Base-by-base conservation (phyloP, 92 coral and sea anemone genomes). In the Porites lobata region DNA sequence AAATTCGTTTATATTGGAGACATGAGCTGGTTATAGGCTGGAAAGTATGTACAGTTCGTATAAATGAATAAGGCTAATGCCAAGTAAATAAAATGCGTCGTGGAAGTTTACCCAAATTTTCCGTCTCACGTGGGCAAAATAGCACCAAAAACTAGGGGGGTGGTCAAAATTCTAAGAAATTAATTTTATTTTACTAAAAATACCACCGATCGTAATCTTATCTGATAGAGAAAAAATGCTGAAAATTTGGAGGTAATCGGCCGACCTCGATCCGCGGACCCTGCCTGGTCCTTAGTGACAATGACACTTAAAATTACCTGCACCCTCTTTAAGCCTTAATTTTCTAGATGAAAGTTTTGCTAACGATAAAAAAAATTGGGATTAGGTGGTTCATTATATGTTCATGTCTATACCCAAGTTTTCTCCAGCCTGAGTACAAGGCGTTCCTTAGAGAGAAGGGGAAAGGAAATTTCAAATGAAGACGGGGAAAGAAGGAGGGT, bases 221-320 rank as follows among this genome's bases (percentile, higher is more conserved):
- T 73, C 69, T 22, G 87, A 83, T 73, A 70, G 87, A 70, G 87
- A 72, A 83, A 21, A 83, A 83, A 62, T 43, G 87, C 67, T 57
- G 80, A 83, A 73, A 83, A 43, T 83, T 56, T 73, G 87, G 71
- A 32, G 50, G 79, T 47, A 72, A 72, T 84, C 87, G 51, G 82
- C 89, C 89, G 32, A 66, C 89, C 89, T 76, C 77, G 75, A 76
- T 85, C 83, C 57, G 84, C 68, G 84, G 84, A 50, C 78, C 74
- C 47, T 86, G 89, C 84, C 84, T 24, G 89, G 84, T 86, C 64
- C 84, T 86, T 77, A 86, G 69, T 86, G 89, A 68, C 84, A 86
- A 24, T 86, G 84, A 77, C 89, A 77, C 59, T 67, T 77, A 29
- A 29, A n/a, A n/a, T 21, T 38, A 38, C 47, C 47, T 38, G 6